phyloP scores from a whole-genome alignment of 2,888 invertebrate genomes.

The Urechis unicinctus region DNA sequence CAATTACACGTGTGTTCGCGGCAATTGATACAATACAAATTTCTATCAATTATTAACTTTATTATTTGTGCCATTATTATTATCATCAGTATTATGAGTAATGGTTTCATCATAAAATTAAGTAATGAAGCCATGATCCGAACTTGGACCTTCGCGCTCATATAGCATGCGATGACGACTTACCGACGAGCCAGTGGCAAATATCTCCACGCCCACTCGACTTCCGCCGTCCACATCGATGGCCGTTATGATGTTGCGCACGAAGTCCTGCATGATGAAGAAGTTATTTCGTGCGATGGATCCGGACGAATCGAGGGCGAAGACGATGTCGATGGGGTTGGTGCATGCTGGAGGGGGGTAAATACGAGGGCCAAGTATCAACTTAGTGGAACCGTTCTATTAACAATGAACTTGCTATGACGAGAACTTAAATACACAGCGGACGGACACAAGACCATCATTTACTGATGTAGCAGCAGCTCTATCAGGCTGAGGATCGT shows the following conservation, averaged over 20 bases:
- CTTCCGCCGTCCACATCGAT: constrained; percentile 15
- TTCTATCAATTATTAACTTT: too few relatives aligned
- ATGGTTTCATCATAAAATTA: too few relatives aligned
- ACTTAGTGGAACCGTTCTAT: background rate
- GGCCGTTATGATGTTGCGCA: constrained; percentile 24
- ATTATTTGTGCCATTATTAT: too few relatives aligned
- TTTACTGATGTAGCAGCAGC: background rate
- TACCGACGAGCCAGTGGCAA: constrained; percentile 31
- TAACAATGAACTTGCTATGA: too few relatives aligned
- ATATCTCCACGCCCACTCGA: constrained; percentile 27
- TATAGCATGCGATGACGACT: too few relatives aligned
- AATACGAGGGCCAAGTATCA: background rate
- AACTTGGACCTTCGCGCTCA: too few relatives aligned
- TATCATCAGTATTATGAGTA: too few relatives aligned
- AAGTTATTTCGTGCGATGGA: constrained; percentile 41
- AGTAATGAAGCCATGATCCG: too few relatives aligned
- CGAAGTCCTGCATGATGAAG: constrained; percentile 28
- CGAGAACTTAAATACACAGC: too few relatives aligned
- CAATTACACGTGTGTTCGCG: too few relatives aligned
- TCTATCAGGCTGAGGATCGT: too few relatives aligned
- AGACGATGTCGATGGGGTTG: constrained; percentile 31
- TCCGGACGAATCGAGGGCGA: constrained; percentile 44
- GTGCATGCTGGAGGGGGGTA: constrained; percentile 8
- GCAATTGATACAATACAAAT: too few relatives aligned
- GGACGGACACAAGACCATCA: background rate